A percentile compares a stretch with the other conserved stretches of the same genome.
These are phyloP conservation scores for Panthera leo DNA, from an alignment of 2,113 vertebrate species.

Conservation along the genomic window DNA sequence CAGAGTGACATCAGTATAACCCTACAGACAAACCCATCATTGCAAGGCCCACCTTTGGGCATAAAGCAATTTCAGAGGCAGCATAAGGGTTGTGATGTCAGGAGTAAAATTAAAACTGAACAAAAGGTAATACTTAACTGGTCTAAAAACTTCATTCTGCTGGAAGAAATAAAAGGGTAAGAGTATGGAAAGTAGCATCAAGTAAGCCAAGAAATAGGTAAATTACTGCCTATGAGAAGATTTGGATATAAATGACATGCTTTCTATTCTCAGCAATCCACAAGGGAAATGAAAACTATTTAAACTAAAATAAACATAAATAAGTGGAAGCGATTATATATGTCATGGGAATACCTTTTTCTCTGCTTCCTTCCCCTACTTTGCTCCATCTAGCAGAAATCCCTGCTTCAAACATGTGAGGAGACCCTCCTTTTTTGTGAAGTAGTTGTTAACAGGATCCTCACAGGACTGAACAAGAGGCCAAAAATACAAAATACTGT, in stretches of 20 bases:
- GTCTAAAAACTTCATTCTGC: constrained; percentile 31
- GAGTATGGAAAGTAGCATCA: constrained; percentile 26
- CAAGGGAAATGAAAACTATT: constrained; percentile 48
- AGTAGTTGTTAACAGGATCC: neutral
- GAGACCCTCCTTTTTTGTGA: neutral
- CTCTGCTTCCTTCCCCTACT: constrained; percentile 70
- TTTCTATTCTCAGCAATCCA: constrained; percentile 38
- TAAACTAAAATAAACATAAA: constrained; percentile 58
- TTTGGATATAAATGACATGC: constrained; percentile 41
- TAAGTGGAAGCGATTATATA: constrained; percentile 37
- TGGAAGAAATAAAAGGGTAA: constrained; percentile 35
- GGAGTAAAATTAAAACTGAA: constrained; percentile 60
- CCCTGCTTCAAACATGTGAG: constrained; percentile 31
- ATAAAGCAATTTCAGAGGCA: constrained; percentile 39
- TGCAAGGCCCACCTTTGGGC: neutral
- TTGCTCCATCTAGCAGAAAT: constrained; percentile 48
- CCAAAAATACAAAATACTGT: constrained; percentile 3
- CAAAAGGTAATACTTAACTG: constrained; percentile 29
- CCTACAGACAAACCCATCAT: neutral
- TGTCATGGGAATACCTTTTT: neutral
- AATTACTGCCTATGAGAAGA: neutral
- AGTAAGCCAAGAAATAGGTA: constrained; percentile 43
- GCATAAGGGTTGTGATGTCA: neutral
- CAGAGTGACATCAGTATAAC: neutral
- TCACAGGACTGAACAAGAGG: constrained; percentile 26